Percentiles rank a stretch among this genome's conserved stretches.
Conservation (phyloP, 1,140 invertebrate species). For the Acromyrmex echinatior region DNA sequence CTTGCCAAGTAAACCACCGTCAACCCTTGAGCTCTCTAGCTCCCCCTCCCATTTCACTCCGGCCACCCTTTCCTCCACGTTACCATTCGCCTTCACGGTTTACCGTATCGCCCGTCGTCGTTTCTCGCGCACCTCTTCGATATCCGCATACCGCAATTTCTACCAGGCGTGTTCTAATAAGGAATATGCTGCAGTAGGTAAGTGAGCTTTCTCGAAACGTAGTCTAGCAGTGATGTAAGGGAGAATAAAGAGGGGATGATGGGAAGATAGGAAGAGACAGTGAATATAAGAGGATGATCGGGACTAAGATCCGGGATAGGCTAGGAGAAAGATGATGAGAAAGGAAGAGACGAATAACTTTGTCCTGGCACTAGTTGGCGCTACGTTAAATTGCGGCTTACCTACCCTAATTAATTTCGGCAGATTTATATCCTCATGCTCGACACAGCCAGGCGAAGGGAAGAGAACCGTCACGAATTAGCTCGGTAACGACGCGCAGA, state of each 20-base stretch:
- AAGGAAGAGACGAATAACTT: conserved; percentile 67
- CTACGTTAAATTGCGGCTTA: conserved; percentile 81
- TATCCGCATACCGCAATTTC: conserved; percentile 67
- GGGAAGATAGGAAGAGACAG: conserved; percentile 10
- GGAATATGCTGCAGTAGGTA: conserved; percentile 74
- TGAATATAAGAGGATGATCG: conserved; percentile 31
- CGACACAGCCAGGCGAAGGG: conserved; percentile 27
- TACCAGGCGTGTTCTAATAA: conserved; percentile 80
- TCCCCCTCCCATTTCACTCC: conserved; percentile 21
- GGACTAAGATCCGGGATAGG: neutral
- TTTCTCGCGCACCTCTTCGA: conserved; percentile 71
- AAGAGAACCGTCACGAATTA: conserved; percentile 45
- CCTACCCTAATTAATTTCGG: conserved; percentile 82
- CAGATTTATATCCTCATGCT: conserved; percentile 74
- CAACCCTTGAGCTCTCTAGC: conserved; percentile 71
- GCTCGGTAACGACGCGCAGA: conserved; percentile 55
- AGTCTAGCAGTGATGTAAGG: conserved; percentile 35
- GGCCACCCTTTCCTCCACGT: conserved; percentile 25
- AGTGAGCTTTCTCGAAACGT: conserved; percentile 66
- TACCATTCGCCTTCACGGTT: neutral
- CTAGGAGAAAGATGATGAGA: conserved; percentile 29
- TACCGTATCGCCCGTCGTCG: conserved; percentile 36
- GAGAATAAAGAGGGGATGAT: neutral
- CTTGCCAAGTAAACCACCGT: conserved; percentile 82
- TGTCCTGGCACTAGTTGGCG: conserved; percentile 70